These are phyloP conservation scores for Myotis planiceps DNA, from an alignment of 2,797 vertebrate genomes.

Conservation along the genomic window DNA sequence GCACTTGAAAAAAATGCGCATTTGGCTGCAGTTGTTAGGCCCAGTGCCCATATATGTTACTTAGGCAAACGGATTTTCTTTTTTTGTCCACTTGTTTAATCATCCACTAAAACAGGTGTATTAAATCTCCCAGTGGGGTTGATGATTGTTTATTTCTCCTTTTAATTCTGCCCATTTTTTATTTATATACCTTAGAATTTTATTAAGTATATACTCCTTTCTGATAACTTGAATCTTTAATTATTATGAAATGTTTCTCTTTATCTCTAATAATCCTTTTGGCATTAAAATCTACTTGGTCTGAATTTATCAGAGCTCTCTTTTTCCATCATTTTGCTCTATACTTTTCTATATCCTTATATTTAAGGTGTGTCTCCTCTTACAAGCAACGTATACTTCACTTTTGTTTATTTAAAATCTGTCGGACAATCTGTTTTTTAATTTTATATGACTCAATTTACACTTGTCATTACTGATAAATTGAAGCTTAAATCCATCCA, in stretches of 20 bases:
- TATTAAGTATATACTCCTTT: neutral
- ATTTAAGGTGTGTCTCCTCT: neutral
- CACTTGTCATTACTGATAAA: neutral
- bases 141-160: neutral
- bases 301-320: neutral
- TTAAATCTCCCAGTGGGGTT: neutral
- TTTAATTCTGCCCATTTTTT: neutral
- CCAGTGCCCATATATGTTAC: neutral
- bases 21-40: neutral
- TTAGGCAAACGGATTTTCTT: neutral
- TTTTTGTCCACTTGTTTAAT: neutral
- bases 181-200: neutral
- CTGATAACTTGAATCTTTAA: neutral
- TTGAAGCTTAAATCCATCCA: neutral
- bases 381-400: neutral
- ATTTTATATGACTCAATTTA: neutral
- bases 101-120: neutral
- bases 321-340: conserved; percentile 18
- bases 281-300: conserved; percentile 19
- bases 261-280: neutral
- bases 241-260: neutral
- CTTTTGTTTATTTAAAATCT: neutral
- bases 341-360: neutral
- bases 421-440: neutral
- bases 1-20: neutral